Evolutionary conservation across 2,888 invertebrate species (phyloP).

Genomic region (Papilio elwesi): DNA sequence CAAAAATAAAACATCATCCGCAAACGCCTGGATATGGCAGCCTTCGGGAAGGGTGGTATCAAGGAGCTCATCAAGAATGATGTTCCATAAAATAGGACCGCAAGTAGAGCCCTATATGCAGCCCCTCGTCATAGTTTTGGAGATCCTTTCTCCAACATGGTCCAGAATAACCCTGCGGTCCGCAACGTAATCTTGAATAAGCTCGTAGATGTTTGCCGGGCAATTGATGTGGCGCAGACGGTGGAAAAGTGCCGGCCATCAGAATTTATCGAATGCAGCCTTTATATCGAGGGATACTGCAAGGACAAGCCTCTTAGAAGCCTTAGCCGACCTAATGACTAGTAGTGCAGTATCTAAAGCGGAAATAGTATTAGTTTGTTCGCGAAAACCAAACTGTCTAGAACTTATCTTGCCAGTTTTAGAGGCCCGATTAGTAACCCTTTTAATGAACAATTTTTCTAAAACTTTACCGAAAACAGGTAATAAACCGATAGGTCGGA

Average conservation of each 20-base stretch:
- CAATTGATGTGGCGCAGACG: constrained; percentile 23
- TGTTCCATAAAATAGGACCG: too few species aligned
- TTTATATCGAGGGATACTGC: constrained; percentile 42
- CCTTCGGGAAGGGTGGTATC: too few species aligned
- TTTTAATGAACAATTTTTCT: constrained; percentile 29
- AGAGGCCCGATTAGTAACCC: not conserved
- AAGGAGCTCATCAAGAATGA: too few species aligned
- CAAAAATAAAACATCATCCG: too few species aligned
- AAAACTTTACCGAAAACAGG: constrained; percentile 46
- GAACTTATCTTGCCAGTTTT: not conserved
- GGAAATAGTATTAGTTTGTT: constrained; percentile 25
- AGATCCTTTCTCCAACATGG: not conserved
- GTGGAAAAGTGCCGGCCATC: constrained; percentile 37
- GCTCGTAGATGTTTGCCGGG: constrained; percentile 25
- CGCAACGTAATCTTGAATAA: not conserved
- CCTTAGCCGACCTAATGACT: constrained; percentile 11
- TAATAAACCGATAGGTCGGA: constrained; percentile 44
- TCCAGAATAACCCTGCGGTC: not conserved
- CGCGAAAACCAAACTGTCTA: constrained; percentile 43
- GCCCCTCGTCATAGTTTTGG: too few species aligned
- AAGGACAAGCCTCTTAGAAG: constrained; percentile 1
- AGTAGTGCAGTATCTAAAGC: constrained; percentile 39
- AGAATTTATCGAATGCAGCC: constrained; percentile 37
- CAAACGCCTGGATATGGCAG: too few species aligned
- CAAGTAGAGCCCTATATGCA: too few species aligned